Percentiles rank a stretch among this genome's conserved stretches.
phyloP scores from a whole-genome alignment of 2,797 vertebrate species.

The Brachymystax lenok region DNA sequence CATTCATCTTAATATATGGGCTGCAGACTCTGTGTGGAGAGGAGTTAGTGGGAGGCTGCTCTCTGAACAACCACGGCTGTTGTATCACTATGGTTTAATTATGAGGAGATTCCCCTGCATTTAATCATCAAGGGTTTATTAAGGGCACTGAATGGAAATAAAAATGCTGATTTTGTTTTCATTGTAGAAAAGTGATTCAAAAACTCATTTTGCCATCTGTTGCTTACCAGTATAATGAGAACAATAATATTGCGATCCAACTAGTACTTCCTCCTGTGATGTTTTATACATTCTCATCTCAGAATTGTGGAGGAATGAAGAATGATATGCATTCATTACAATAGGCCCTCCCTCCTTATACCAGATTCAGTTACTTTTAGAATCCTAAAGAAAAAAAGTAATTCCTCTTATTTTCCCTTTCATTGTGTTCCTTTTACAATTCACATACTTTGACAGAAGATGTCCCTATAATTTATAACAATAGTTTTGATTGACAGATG shows the following conservation, averaged over 20 bases:
- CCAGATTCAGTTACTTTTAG: not conserved
- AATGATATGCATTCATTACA: not conserved
- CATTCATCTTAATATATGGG: constrained; percentile 19
- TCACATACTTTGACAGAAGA: not conserved
- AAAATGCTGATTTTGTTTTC: not conserved
- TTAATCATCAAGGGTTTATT: constrained; percentile 3
- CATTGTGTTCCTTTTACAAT: not conserved
- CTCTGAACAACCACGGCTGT: constrained; percentile 9
- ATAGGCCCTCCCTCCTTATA: not conserved
- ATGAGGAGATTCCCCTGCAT: not conserved
- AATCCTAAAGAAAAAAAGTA: not conserved
- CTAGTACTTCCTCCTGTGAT: not conserved
- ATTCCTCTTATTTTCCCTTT: not conserved
- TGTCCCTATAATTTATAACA: not conserved
- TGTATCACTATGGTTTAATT: not conserved
- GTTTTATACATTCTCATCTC: not conserved
- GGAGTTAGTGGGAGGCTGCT: not conserved
- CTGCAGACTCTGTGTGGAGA: constrained; percentile 9
- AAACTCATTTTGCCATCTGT: constrained; percentile 6
- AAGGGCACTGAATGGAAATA: constrained; percentile 8
- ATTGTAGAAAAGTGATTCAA: not conserved
- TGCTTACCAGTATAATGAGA: not conserved
- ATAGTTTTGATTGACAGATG: not conserved
- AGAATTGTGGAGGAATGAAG: not conserved
- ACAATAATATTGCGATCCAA: not conserved